Evolutionary conservation across 2,888 invertebrate genomes (phyloP).

Genomic region (Synanthedon andrenaeformis): DNA sequence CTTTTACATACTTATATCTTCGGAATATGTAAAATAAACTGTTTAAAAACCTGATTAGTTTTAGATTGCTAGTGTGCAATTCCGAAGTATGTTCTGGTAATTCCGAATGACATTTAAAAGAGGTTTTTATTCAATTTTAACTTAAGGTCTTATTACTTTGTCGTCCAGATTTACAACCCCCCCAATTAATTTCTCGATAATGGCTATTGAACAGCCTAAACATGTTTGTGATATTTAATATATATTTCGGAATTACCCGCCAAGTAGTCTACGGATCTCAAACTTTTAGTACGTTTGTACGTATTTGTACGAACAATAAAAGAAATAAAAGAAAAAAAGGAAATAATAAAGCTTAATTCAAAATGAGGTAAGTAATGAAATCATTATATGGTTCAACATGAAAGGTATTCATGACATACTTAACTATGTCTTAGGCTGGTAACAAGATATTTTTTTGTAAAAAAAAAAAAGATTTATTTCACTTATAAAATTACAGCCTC

Average conservation of each 20-base stretch:
- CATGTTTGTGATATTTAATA: neutral
- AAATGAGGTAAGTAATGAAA: no score
- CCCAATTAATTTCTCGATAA: neutral
- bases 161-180: neutral
- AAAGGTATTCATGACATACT: no score
- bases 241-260: neutral
- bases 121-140: neutral
- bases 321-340: no score
- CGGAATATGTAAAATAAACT: neutral
- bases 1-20: neutral
- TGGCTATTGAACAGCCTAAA: neutral
- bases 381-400: no score
- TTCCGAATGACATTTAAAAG: constrained; percentile 1
- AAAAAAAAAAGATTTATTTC: no score
- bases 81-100: neutral
- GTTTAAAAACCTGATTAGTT: neutral
- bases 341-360: no score
- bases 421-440: no score
- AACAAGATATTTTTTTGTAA: no score
- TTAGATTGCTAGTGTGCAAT: neutral
- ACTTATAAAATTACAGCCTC: no score
- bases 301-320: no score
- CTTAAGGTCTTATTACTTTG: neutral
- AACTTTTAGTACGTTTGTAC: no score
- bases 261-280: no score